These are phyloP conservation scores for Malachius bipustulatus DNA, from an alignment of 2,888 invertebrate genomes.

Conservation along the genomic window DNA sequence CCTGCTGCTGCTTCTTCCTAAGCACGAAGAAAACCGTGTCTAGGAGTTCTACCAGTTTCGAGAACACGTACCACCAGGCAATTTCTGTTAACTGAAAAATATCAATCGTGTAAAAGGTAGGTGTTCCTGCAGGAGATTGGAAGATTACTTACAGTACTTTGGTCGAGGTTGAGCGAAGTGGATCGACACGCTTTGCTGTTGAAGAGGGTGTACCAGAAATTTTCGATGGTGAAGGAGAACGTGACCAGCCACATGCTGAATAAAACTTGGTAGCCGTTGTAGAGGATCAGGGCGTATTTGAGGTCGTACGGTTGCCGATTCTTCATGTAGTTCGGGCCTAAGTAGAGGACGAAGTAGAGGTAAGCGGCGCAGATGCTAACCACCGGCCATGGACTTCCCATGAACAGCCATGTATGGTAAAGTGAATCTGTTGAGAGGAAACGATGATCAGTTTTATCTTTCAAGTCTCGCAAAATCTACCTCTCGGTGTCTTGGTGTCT, in stretches of 20 bases:
- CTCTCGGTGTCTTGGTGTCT: no score
- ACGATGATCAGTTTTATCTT: no score
- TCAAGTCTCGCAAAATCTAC: no score
- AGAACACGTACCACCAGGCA: slow-evolving; percentile 71
- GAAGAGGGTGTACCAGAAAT: slow-evolving; percentile 34
- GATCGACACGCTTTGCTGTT: no score
- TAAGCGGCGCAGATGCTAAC: slow-evolving; percentile 52
- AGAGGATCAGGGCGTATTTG: slow-evolving; percentile 58
- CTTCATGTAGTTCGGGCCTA: slow-evolving; percentile 66
- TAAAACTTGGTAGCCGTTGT: slow-evolving; percentile 81
- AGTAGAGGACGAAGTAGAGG: slow-evolving; percentile 59
- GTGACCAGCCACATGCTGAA: slow-evolving; percentile 72
- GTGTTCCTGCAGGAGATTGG: no score
- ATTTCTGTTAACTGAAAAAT: slow-evolving; percentile 45
- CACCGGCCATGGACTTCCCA: slow-evolving; percentile 64
- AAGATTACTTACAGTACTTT: no score
- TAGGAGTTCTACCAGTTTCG: slow-evolving; percentile 64
- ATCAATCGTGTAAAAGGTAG: no score
- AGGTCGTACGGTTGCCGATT: slow-evolving; percentile 62
- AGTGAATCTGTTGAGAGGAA: no score
- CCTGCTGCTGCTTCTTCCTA: slow-evolving; percentile 79
- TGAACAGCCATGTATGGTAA: slow-evolving; percentile 66
- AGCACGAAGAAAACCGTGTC: slow-evolving; percentile 83
- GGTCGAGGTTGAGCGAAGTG: no score
- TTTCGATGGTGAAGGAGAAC: no score